Percentiles rank a stretch among this genome's conserved stretches.
These are phyloP conservation scores for Circaetus cinerascens DNA, from an alignment of 2,113 vertebrate genomes.

Conservation along the genomic window DNA sequence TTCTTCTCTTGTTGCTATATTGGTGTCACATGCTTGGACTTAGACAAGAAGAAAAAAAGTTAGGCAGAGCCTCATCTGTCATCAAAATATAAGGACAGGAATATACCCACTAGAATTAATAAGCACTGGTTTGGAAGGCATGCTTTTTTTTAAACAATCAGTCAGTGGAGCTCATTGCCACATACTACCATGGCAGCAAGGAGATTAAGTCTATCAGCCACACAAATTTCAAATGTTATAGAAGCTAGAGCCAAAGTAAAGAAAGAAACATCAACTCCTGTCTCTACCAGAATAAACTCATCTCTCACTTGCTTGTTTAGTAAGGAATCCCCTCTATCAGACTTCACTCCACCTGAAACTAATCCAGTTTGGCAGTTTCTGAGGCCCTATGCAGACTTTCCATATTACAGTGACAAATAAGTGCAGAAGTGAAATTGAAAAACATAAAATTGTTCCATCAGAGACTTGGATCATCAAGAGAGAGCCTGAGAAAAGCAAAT, in stretches of 20 bases:
- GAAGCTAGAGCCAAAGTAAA: not conserved
- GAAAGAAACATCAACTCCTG: not conserved
- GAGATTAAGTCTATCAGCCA: not conserved
- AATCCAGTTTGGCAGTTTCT: not conserved
- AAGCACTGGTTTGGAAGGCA: not conserved
- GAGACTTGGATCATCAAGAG: not conserved
- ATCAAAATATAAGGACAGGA: not conserved
- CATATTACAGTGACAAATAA: not conserved
- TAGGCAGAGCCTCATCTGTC: not conserved
- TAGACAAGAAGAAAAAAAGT: not conserved
- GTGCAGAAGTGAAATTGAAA: not conserved
- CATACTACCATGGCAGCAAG: not conserved
- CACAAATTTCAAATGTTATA: not conserved
- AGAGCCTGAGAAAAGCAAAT: not conserved
- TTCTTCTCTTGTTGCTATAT: not conserved
- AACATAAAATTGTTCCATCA: not conserved
- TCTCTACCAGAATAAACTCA: not conserved
- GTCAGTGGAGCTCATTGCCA: not conserved
- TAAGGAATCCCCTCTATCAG: not conserved
- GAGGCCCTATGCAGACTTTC: not conserved
- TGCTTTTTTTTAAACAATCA: not conserved
- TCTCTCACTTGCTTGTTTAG: not conserved
- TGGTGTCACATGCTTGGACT: not conserved
- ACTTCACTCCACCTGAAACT: not conserved
- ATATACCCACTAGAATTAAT: not conserved